Conservation (phyloP, 2,113 vertebrate genomes). For the Archocentrus centrarchus region DNA sequence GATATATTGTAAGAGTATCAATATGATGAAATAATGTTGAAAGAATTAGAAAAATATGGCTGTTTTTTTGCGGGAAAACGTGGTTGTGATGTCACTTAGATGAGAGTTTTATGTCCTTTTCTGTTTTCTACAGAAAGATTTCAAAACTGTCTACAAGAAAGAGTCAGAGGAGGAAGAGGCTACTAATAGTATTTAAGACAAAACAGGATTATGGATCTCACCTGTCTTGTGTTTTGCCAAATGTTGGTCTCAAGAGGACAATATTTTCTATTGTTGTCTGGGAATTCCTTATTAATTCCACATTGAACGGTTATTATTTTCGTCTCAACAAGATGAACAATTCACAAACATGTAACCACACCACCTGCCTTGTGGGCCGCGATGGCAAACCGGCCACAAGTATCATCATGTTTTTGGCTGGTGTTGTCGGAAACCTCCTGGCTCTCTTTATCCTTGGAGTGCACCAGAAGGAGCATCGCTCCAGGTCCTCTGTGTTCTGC, state of each 20-base stretch:
- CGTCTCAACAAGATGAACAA: constrained; percentile 16
- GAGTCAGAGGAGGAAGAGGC: not conserved
- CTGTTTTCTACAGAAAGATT: constrained; percentile 7
- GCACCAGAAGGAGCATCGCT: constrained; percentile 80
- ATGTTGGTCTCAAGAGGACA: constrained; percentile 24
- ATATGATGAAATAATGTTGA: not conserved
- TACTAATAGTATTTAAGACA: not conserved
- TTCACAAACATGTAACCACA: constrained; percentile 71
- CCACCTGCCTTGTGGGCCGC: constrained; percentile 67
- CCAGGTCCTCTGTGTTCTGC: constrained; percentile 86
- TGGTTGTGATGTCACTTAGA: not conserved
- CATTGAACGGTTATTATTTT: constrained; percentile 27
- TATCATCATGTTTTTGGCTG: constrained; percentile 87
- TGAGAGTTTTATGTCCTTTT: not conserved
- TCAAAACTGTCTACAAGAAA: not conserved
- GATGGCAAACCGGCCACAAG: constrained; percentile 79
- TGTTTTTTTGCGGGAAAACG: not conserved
- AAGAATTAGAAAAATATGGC: not conserved
- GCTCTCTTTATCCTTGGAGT: constrained; percentile 87
- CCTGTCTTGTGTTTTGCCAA: constrained; percentile 1
- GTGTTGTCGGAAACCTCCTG: constrained; percentile 86
- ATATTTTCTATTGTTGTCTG: not conserved
- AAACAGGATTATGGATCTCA: constrained; percentile 6
- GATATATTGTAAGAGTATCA: not conserved
- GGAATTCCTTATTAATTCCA: not conserved